Evolutionary conservation across 2,888 invertebrate species (phyloP).

Genomic region (Philhelius pedissequus): DNA sequence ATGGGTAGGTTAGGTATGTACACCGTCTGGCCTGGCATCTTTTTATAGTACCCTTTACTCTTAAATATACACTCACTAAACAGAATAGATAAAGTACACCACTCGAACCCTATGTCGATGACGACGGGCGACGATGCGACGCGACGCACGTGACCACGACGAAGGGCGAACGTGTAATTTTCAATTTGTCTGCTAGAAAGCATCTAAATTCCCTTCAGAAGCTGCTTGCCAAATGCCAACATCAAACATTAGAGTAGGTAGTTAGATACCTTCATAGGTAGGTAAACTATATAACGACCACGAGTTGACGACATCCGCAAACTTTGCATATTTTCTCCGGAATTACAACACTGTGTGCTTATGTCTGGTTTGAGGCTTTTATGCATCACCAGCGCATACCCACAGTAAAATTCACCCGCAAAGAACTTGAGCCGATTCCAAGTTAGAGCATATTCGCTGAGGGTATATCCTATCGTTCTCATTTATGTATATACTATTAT

Average conservation of each 20-base stretch:
- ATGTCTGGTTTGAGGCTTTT: slow-evolving; percentile 25
- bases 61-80: not conserved
- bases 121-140: not conserved
- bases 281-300: slow-evolving; percentile 10
- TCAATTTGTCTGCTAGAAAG: slow-evolving; percentile 1
- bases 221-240: not conserved
- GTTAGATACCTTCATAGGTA: too few species aligned
- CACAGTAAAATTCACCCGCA: slow-evolving; percentile 25
- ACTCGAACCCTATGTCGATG: not conserved
- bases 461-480: too few species aligned
- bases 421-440: slow-evolving; percentile 49
- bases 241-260: not conserved
- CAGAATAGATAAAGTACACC: not conserved
- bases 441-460: too few species aligned
- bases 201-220: not conserved
- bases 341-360: slow-evolving; percentile 16
- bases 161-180: not conserved
- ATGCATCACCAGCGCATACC: slow-evolving; percentile 23
- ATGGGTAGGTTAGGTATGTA: too few species aligned
- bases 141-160: not conserved
- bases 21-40: not conserved
- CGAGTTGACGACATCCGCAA: slow-evolving; percentile 3
- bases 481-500: too few species aligned
- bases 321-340: slow-evolving; percentile 36
- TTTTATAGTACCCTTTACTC: not conserved